Evolutionary conservation across 2,113 vertebrate species (phyloP), one percentile per base, ranked within the genome.

Genomic region (Eretmochelys imbricata): DNA sequence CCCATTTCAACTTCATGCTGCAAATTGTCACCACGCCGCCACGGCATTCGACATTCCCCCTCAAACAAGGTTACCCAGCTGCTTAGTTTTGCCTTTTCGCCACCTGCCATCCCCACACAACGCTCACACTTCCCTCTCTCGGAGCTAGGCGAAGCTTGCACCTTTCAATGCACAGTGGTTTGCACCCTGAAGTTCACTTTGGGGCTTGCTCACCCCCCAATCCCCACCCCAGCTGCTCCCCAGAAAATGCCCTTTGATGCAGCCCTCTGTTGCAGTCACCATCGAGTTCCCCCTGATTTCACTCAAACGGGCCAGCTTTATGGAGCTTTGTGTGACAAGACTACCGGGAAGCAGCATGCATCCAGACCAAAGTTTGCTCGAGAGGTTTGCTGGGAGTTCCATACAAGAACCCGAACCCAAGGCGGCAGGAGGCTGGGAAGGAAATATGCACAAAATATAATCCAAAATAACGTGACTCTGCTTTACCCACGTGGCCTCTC

Each of bases 1-100:
- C 57, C 22, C 88, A 72, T 17, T 84, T 89, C 85, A 82, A 46
- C 84, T 92, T 90, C 95, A 89, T 48, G 2, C 59, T 94, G 85
- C 94, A 84, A 95, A 95, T 3, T 62, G 90, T 90, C 84, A 87
- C 84, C 53, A 55, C 0, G 13, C 31, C 22, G 20, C 50, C 75
- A 51, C 89, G 80, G 54, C 89, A 89, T 84, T 62, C 69, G 22
- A 88, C 0, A 2, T 53, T 80, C 84, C 93, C 89, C 90, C 84
- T 50, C 88, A 87, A 62, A 35, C 2, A 8, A 84, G 62, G 85
- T 96, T 95, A 95, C 86, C 93, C 38, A 0, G 49, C 62, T 89
- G 53, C 91, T 92, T 13, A 14, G 19, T 95, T 89, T 89, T 85
- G 62, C 54, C 42, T 82, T 75, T 20, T 29, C 79, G 89, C 82